Evolutionary conservation across 2,797 vertebrate species (phyloP).

Genomic region (Microtus agrestis): DNA sequence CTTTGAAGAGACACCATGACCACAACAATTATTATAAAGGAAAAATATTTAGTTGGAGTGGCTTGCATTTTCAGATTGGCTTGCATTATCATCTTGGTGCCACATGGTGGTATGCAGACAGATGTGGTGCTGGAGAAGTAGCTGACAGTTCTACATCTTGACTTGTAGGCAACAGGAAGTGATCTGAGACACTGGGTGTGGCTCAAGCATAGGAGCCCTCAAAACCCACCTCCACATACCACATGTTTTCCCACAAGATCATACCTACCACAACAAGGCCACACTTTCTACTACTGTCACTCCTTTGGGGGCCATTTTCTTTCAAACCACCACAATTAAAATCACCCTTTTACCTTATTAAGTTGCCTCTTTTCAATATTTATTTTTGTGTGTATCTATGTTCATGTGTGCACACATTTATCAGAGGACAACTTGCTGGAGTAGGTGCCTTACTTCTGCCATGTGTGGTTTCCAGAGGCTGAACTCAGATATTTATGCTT

Average conservation of each 20-base stretch:
- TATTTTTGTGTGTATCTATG: not conserved
- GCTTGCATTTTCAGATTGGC: not conserved
- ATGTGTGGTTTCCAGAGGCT: not conserved
- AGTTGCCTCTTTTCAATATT: not conserved
- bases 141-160: not conserved
- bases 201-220: not conserved
- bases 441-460: not conserved
- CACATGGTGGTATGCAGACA: not conserved
- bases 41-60: not conserved
- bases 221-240: not conserved
- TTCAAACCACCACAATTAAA: not conserved
- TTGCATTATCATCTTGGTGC: not conserved
- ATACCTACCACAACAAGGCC: not conserved
- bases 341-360: not conserved
- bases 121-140: not conserved
- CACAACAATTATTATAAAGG: not conserved
- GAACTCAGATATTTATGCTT: not conserved
- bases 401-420: not conserved
- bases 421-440: not conserved
- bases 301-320: not conserved
- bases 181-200: not conserved
- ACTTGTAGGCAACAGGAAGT: not conserved
- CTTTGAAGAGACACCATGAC: not conserved
- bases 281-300: not conserved
- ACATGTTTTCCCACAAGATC: not conserved